Evolutionary conservation across 2,113 vertebrate genomes (phyloP), one percentile per base, ranked within the genome.

Genomic region (Podilymbus podiceps): DNA sequence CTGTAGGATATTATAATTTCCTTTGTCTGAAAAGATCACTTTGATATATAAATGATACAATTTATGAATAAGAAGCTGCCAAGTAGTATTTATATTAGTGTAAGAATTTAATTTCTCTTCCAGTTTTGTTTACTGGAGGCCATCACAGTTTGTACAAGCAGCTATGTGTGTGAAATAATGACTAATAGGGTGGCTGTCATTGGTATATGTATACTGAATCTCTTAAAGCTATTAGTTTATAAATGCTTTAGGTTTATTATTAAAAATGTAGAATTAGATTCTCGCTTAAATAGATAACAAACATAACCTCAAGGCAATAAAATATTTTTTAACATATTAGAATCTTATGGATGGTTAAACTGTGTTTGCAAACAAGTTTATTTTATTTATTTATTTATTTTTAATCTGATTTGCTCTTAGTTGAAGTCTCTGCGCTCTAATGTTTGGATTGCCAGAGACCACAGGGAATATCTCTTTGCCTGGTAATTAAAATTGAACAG

Each of bases 111-210:
- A 89, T 95, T 94, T 94, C 18, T 90, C 21, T 86, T 71, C 53
- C 31, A 75, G 47, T 84, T 94, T 79, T 95, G 79, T 84, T 96
- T 94, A 94, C 73, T 84, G 79, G 88, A 78, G 79, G 76, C 92
- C 79, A 93, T 76, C 63, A 47, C n/a, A 67, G 63, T 73, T 83
- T 63, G 58, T 88, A 47, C 13, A 71, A 74, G 60, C 15, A 35
- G 35, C 62, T 71, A 4, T 67, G 35, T 40, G 25, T 88, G 27
- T 72, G 35, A 46, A 60, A 49, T 81, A 90, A 83, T 86, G 60
- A 86, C 52, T 90, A 74, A 84, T 56, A 86, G 46, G 50, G 21
- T 76, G 46, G 44, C n/a, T 3, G 1, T 81, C 68, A 27, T 8
- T 85, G 33, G 16, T 90, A 21, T 64, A 64, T 22, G 10, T 82